These are phyloP conservation scores for Linnaemya tessellans DNA, from an alignment of 2,888 invertebrate genomes.

Conservation along the genomic window DNA sequence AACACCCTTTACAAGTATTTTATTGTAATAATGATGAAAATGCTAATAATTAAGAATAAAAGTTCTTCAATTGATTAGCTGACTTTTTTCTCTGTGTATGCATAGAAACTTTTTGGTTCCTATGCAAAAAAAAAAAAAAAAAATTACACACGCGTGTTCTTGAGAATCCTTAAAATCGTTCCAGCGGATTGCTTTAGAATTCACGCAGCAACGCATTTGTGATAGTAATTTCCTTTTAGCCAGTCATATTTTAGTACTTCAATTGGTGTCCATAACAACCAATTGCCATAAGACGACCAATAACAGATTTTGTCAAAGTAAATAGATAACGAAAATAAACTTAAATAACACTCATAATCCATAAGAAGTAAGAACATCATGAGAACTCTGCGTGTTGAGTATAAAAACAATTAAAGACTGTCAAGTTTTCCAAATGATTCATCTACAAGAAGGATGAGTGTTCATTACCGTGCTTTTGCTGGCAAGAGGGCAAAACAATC, in stretches of 20 bases:
- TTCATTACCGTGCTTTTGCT: neutral
- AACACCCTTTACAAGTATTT: no score
- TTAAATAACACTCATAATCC: neutral
- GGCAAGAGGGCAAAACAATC: neutral
- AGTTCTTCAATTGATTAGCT: no score
- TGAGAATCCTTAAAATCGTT: no score
- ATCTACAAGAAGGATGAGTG: neutral
- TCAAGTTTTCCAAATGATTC: neutral
- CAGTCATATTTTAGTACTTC: conserved; percentile 38
- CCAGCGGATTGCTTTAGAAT: no score
- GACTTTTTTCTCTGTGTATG: no score
- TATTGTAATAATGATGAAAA: no score
- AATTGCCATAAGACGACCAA: conserved; percentile 58
- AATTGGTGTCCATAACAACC: conserved; percentile 65
- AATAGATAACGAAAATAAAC: conserved; percentile 31
- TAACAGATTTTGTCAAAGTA: conserved; percentile 40
- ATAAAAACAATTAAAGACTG: conserved; percentile 56
- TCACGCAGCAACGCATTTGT: conserved; percentile 3
- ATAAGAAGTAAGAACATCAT: conserved; percentile 21
- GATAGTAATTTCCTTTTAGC: conserved; percentile 58
- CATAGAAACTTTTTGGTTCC: no score
- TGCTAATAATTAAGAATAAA: no score
- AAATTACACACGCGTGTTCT: no score
- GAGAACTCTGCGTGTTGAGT: conserved; percentile 33
- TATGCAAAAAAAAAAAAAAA: no score